A percentile compares a stretch with the other conserved stretches of the same genome.
Evolutionary conservation across 2,888 invertebrate genomes (phyloP).

Genomic region (Lysandra bellargus): DNA sequence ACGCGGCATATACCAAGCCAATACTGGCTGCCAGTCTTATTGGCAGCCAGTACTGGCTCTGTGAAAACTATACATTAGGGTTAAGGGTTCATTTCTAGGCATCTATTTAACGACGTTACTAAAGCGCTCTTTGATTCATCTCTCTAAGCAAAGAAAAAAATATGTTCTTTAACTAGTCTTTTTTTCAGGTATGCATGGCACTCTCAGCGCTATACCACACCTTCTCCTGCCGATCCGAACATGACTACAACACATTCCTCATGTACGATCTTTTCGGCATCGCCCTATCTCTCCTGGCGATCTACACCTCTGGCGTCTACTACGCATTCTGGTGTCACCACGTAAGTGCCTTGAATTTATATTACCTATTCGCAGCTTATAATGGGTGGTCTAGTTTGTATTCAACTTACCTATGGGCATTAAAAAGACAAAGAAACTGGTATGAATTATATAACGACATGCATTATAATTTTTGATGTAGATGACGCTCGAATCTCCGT

Average conservation of each 20-base stretch:
- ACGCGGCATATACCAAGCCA: no score
- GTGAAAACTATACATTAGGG: no score
- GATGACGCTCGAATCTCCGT: neutral
- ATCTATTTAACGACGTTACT: no score
- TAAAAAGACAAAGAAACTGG: neutral
- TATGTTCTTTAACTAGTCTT: neutral
- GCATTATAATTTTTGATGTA: neutral
- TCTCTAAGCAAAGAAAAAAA: no score
- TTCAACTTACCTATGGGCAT: neutral
- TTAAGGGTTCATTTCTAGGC: no score
- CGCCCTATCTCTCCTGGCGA: constrained; percentile 93
- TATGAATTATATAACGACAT: neutral
- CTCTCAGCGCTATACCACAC: constrained; percentile 96
- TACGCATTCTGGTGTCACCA: constrained; percentile 98
- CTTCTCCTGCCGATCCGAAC: constrained; percentile 94
- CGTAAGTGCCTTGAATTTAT: constrained; percentile 77
- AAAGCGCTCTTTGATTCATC: no score
- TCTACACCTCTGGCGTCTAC: constrained; percentile 97
- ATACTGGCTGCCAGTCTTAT: no score
- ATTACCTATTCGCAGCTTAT: neutral
- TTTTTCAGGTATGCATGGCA: constrained; percentile 91
- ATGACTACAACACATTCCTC: constrained; percentile 91
- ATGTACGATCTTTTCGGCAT: constrained; percentile 96
- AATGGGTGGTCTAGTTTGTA: constrained; percentile 13
- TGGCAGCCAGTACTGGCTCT: no score